These are phyloP conservation scores for Pocota personata DNA, from an alignment of 2,888 invertebrate genomes.

Conservation along the genomic window DNA sequence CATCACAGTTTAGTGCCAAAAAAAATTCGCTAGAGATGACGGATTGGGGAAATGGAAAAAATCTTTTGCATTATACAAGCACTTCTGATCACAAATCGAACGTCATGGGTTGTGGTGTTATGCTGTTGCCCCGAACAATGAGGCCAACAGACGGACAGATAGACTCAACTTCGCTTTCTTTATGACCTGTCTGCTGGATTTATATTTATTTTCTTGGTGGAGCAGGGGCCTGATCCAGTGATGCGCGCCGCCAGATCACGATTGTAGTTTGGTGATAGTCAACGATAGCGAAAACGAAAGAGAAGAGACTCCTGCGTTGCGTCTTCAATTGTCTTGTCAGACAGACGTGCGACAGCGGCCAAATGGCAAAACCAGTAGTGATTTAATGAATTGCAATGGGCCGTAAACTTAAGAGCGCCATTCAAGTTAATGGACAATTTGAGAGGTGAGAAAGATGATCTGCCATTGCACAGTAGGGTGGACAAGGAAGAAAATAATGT, in stretches of 20 bases:
- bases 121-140: background rate
- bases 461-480: background rate
- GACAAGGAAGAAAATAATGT: background rate
- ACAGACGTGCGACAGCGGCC: slow-evolving; percentile 10
- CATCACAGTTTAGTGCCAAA: slow-evolving; percentile 51
- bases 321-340: slow-evolving; percentile 66
- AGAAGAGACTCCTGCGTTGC: slow-evolving; percentile 22
- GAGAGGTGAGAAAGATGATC: slow-evolving; percentile 42
- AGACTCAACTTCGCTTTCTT: slow-evolving; percentile 52
- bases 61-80: background rate
- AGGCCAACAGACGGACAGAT: slow-evolving; percentile 1
- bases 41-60: slow-evolving; percentile 25
- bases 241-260: slow-evolving; percentile 11
- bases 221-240: slow-evolving; percentile 5
- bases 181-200: slow-evolving; percentile 43
- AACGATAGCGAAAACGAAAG: slow-evolving; percentile 44
- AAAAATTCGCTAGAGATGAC: slow-evolving; percentile 47
- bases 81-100: background rate
- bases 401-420: slow-evolving; percentile 51
- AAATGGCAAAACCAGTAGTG: slow-evolving; percentile 56
- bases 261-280: slow-evolving; percentile 33
- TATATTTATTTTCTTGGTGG: slow-evolving; percentile 31
- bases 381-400: slow-evolving; percentile 61
- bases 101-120: background rate
- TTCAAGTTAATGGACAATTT: slow-evolving; percentile 41